Evolutionary conservation across 1,140 invertebrate species (phyloP), one percentile per base, ranked within the genome.

Genomic region (Cydia pomonella): DNA sequence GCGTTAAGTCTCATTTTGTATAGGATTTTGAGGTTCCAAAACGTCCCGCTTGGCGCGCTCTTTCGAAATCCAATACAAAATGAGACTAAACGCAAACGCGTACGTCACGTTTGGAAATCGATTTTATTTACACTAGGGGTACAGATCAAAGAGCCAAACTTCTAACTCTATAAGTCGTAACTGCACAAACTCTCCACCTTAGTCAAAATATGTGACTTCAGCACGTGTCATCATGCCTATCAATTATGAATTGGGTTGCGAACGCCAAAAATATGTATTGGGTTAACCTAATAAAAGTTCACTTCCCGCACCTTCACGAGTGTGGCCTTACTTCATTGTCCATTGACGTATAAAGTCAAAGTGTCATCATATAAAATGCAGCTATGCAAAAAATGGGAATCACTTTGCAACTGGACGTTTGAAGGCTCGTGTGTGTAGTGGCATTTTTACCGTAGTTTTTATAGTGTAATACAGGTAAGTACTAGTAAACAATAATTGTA

Each of bases 301-400:
- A 53, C 50, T 53, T 21, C 7, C 50, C 50, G n/a, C 50, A 53
- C 16, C 16, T 53, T 6, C 50, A 53, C 50, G 16, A 21, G 50
- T n/a, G 50, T 53, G 50, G 50, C 50, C 50, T 53, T 53, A 53
- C 16, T 53, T n/a, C 50, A 53, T 53, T 53, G 50, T 53, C 50
- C 50, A 53, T 18, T 53, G 50, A 16, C 50, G n/a, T 53, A 1
- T 53, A 53, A 53, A 18, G 50, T 53, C 50, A 53, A 53, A 53
- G 50, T n/a, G 50, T 53, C 50, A 53, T 53, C 50, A 53, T 53
- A 53, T 53, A 53, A 53, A 53, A 53, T 16, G 50, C 50, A 7
- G 50, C n/a, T 53, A 53, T 53, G 50, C 50, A n/a, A 53, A 53
- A 53, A 53, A 53, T 53, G 50, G 50, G n/a, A 53, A 53, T 53